Base-by-base conservation (phyloP, 2,888 invertebrate genomes). In the Macrosoma leucophasiata region DNA sequence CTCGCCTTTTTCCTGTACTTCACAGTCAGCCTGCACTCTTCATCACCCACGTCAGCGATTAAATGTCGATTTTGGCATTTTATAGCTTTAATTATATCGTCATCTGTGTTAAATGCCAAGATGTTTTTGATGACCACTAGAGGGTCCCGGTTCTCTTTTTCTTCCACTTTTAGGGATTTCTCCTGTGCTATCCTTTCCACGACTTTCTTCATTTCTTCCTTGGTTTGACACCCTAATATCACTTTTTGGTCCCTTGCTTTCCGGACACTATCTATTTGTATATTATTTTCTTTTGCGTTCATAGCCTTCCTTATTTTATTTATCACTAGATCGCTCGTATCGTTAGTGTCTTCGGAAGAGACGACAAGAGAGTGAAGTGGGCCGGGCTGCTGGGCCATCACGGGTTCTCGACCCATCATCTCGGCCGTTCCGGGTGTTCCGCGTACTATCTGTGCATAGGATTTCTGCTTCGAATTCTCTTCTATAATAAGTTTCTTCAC, bases 1-100 rank as follows among this genome's bases (percentile, higher is more conserved):
- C 55, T 15, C 1, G 52, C 44, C 9, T 25, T 24, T 17, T 47
- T 46, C 7, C 53, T 33, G 28, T 48, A 54, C 1, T 29, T 15
- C 0, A 50, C 43, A 2, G 29, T 22, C 0, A 46, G 13, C 0
- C 7, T 20, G 1, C 11, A 4, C 9, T 48, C 35, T 5, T 15
- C 26, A 5, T n/a, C 14, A 1, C 22, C 34, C 11, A 39, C 13
- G 6, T 26, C 37, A 4, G 24, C 18, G 22, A 34, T 10, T 1
- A 39, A 29, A 2, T 37, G 23, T 19, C 32, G 19, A 22, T 46
- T 49, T 9, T 49, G 48, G 0, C 13, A 31, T 4, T 11, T n/a
- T 2, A 43, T 4, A 11, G 27, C 30, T 22, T 41, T 30, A 0
- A 29, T 5, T 1, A 46, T 31, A 3, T 43, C 39, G 1, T 31